Evolutionary conservation across 1,140 invertebrate genomes (phyloP).

Genomic region (Tyrophagus putrescentiae): DNA sequence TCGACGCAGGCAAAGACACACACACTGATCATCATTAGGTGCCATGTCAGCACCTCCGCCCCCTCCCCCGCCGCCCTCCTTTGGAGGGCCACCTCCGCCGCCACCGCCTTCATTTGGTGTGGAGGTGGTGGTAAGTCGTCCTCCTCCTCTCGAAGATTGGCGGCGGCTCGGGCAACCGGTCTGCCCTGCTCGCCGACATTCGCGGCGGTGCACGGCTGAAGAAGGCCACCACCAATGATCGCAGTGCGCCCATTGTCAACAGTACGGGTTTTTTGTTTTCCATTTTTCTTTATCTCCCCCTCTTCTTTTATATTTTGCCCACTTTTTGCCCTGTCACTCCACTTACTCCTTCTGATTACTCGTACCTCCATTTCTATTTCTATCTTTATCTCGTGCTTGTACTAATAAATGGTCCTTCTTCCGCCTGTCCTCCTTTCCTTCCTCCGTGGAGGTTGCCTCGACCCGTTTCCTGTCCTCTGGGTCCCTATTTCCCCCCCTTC

Average conservation of each 20-base stretch:
- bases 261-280: not conserved
- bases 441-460: too few relatives aligned
- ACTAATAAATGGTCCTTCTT: too few relatives aligned
- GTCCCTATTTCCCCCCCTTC: too few relatives aligned
- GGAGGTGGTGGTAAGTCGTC: not conserved
- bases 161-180: not conserved
- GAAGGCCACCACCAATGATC: conserved; percentile 18
- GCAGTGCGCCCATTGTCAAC: conserved; percentile 19
- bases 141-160: too few relatives aligned
- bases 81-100: conserved; percentile 3
- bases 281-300: not conserved
- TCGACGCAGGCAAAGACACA: too few relatives aligned
- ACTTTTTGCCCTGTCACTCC: not conserved
- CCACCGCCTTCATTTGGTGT: not conserved
- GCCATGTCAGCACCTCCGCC: too few relatives aligned
- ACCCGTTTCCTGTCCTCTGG: too few relatives aligned
- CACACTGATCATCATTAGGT: too few relatives aligned
- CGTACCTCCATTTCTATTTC: not conserved
- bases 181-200: conserved; percentile 18
- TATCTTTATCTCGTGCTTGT: not conserved
- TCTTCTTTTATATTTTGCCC: not conserved
- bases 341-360: too few relatives aligned
- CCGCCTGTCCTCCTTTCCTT: too few relatives aligned
- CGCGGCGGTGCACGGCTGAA: conserved; percentile 13
- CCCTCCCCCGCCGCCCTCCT: conserved; percentile 1